Percentiles rank a stretch among this genome's conserved stretches.
These are phyloP conservation scores for Cheirogaleus major DNA, from an alignment of 2,797 vertebrate species.

Conservation along the genomic window DNA sequence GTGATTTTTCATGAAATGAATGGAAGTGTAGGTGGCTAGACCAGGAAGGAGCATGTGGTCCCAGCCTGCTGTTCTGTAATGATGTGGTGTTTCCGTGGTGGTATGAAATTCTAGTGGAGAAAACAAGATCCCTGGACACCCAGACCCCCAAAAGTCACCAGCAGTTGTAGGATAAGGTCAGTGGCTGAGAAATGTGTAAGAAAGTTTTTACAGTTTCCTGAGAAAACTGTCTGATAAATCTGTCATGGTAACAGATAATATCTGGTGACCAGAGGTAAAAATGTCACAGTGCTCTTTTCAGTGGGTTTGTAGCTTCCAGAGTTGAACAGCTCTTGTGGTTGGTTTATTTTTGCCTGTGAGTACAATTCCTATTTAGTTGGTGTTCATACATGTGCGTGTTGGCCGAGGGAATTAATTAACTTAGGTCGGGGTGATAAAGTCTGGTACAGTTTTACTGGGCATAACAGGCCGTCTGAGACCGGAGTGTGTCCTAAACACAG, in stretches of 20 bases:
- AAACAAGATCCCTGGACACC: background rate
- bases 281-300: constrained; percentile 17
- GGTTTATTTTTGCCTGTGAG: background rate
- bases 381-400: background rate
- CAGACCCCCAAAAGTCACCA: background rate
- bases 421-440: background rate
- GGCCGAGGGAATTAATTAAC: background rate
- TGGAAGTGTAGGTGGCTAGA: background rate
- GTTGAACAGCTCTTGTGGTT: background rate
- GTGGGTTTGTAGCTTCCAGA: background rate
- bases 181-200: background rate
- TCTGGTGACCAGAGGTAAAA: background rate
- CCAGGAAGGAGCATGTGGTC: background rate
- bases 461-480: background rate
- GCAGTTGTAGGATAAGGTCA: background rate
- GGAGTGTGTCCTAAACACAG: background rate
- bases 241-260: background rate
- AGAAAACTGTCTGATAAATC: background rate
- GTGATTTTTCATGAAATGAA: background rate
- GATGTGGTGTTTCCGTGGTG: background rate
- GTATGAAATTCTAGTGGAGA: background rate
- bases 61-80: background rate
- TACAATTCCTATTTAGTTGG: background rate
- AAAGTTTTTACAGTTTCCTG: background rate
- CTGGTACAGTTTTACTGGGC: background rate